phyloP scores from a whole-genome alignment of 2,888 invertebrate genomes.

The Sphaeridia pumilis region DNA sequence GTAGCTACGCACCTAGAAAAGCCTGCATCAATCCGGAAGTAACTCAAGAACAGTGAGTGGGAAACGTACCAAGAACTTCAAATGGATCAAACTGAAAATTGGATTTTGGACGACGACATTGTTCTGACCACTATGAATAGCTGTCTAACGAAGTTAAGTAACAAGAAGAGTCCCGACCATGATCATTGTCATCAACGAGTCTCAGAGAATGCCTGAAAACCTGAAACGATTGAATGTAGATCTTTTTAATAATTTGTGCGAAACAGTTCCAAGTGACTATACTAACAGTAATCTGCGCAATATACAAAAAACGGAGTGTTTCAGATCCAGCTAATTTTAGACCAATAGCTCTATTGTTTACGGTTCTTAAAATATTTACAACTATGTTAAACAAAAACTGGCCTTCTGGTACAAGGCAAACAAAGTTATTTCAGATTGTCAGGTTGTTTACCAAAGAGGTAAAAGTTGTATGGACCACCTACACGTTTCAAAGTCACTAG shows the following conservation, averaged over 20 bases:
- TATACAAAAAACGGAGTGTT: background rate
- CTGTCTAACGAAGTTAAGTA: background rate
- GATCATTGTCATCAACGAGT: background rate
- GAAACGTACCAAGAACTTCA: background rate
- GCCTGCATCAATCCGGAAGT: background rate
- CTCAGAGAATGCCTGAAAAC: background rate
- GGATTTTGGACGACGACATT: background rate
- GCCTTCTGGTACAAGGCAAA: background rate
- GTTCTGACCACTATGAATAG: background rate
- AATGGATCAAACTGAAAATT: background rate
- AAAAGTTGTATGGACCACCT: conserved; percentile 1
- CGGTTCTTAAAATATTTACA: background rate
- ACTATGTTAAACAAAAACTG: background rate
- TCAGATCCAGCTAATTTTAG: background rate
- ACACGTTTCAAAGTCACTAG: background rate
- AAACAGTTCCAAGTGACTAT: background rate
- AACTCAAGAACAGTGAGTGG: background rate
- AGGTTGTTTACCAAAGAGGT: conserved; percentile 1
- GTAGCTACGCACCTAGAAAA: background rate
- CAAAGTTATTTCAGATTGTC: background rate
- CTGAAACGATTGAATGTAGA: background rate
- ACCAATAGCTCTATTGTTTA: background rate
- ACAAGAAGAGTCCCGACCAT: background rate
- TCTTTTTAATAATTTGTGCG: background rate
- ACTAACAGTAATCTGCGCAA: background rate